Base-by-base conservation (phyloP, 2,797 vertebrate genomes). In the Fringilla coelebs region DNA sequence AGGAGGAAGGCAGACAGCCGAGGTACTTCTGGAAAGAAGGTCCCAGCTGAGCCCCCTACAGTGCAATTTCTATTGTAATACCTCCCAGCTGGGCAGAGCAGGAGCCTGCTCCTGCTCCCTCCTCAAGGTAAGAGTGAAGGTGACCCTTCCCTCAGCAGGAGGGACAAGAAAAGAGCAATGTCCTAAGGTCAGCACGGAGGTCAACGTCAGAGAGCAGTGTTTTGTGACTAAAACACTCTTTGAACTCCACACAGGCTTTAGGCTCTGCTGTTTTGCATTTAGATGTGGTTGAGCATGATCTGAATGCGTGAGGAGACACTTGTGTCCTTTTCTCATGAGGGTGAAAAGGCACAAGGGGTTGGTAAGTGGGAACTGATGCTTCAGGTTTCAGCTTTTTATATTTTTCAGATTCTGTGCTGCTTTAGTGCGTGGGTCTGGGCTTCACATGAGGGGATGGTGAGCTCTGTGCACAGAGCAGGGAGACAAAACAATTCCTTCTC, bases 231-330 rank as follows among this genome's bases (percentile, higher is more conserved):
- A 88, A 82, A 52, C 61, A 43, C 4, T 22, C 32, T 36, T 38
- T 45, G 17, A 43, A 55, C 13, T 49, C 63, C 71, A 74, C 11
- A 14, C 13, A 31, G 25, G 3, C 9, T 54, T 89, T 54, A 62
- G 36, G 26, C 31, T 89, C 28, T 34, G 20, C 5, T 72, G 4
- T 45, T 65, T 75, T 58, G 20, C 6, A 16, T 6, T 55, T 16
- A 29, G 41, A 11, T 0, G 0, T 28, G 11, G 13, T 3, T n/a
- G 5, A 11, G 57, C 1, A 0, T 16, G 28, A 34, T 43, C 28
- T 58, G 36, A 29, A 18, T 5, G 6, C 5, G 15, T 31, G 46
- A 16, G 16, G 24, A n/a, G 36, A 5, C 10, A 2, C 5, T 19
- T 6, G 8, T 41, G 29, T n/a, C 6, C 12, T 21, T 60, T 9